phyloP scores from a whole-genome alignment of 2,797 vertebrate species.

The Ctenopoma multispine region DNA sequence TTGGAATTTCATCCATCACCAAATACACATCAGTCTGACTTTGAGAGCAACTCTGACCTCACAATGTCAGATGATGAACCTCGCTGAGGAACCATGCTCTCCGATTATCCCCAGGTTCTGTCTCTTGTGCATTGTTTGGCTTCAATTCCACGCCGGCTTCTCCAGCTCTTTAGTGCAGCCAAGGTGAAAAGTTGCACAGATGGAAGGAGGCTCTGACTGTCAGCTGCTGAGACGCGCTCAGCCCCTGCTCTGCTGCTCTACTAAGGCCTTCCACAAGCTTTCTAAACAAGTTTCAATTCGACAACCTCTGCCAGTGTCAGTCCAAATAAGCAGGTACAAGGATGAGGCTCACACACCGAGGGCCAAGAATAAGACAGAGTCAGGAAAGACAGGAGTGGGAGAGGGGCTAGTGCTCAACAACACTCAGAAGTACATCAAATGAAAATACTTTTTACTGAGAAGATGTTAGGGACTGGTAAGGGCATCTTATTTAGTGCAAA shows the following conservation, averaged over 20 bases:
- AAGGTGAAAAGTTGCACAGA: conserved; percentile 60
- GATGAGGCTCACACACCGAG: conserved; percentile 30
- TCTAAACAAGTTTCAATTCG: conserved; percentile 65
- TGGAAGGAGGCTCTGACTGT: conserved; percentile 57
- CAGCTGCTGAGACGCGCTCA: conserved; percentile 53
- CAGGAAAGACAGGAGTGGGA: conserved; percentile 7
- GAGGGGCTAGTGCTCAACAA: neutral
- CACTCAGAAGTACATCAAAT: conserved; percentile 26
- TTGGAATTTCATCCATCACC: neutral
- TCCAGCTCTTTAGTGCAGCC: conserved; percentile 57
- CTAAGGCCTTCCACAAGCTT: conserved; percentile 51
- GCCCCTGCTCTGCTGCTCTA: conserved; percentile 46
- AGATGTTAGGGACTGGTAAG: conserved; percentile 14
- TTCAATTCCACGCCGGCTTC: conserved; percentile 42
- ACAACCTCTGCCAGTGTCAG: conserved; percentile 60
- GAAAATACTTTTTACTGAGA: conserved; percentile 22
- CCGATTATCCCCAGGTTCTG: conserved; percentile 42
- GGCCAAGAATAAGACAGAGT: conserved; percentile 39
- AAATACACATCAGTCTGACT: conserved; percentile 6
- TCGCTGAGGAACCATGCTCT: conserved; percentile 13
- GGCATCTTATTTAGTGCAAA: conserved; percentile 39
- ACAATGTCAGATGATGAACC: conserved; percentile 29
- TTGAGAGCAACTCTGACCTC: conserved; percentile 21
- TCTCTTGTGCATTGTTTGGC: conserved; percentile 40
- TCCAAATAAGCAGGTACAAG: conserved; percentile 70